Evolutionary conservation across 2,797 vertebrate species (phyloP).

Genomic region (Hoplostethus atlanticus): DNA sequence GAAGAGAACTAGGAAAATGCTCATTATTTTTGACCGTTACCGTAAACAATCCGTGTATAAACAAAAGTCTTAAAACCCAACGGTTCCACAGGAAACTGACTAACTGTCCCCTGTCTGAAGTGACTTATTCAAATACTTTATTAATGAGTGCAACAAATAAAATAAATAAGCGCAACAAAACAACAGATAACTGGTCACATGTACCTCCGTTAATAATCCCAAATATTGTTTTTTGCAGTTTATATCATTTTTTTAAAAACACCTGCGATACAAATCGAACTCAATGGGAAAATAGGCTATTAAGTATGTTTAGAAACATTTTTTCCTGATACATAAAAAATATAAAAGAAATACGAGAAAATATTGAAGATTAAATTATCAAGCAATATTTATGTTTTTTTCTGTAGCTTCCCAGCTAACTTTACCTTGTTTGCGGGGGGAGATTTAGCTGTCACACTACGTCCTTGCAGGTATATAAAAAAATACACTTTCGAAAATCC

Average conservation of each 20-base stretch:
- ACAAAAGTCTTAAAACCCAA: slow-evolving; percentile 24
- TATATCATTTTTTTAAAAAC: neutral
- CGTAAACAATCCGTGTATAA: slow-evolving; percentile 77
- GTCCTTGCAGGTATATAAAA: slow-evolving; percentile 79
- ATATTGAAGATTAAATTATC: neutral
- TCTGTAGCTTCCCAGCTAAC: slow-evolving; percentile 24
- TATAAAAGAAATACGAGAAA: accelerated
- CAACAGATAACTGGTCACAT: neutral
- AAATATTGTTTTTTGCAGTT: neutral
- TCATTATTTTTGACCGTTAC: slow-evolving; percentile 77
- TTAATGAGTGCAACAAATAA: neutral
- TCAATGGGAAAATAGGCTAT: accelerated
- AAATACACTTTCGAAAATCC: neutral
- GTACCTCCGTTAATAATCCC: neutral
- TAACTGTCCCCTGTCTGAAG: neutral
- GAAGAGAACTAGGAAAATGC: slow-evolving; percentile 49
- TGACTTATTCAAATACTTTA: neutral
- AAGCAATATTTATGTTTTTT: too few relatives aligned
- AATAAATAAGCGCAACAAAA: neutral
- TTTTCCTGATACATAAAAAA: neutral
- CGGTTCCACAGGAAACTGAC: slow-evolving; percentile 63
- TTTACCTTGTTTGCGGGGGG: slow-evolving; percentile 68
- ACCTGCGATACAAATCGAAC: neutral
- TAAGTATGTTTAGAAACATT: accelerated
- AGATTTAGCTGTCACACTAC: slow-evolving; percentile 77